A percentile compares a stretch with the other conserved stretches of the same genome.
Evolutionary conservation across 2,797 vertebrate species (phyloP).

Genomic region (Orestias chungarensis): DNA sequence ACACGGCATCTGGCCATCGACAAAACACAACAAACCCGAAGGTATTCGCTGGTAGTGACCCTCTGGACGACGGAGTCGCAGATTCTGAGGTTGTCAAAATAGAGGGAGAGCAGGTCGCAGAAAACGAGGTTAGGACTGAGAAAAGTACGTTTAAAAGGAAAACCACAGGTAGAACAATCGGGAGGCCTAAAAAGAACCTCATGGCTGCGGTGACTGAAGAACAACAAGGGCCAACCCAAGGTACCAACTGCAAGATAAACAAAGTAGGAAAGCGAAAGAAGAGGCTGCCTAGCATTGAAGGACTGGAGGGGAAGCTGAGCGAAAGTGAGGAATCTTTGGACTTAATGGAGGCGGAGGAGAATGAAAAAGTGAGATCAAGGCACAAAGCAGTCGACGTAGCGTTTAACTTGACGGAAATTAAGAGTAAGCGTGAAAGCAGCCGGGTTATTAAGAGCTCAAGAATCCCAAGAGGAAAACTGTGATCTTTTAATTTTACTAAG

Average conservation of each 20-base stretch:
- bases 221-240: not conserved
- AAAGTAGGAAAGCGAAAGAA: not conserved
- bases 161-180: slow-evolving; percentile 40
- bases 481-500: no score
- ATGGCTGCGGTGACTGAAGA: not conserved
- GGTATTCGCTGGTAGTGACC: not conserved
- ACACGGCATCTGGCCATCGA: slow-evolving; percentile 6
- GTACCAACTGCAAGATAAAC: not conserved
- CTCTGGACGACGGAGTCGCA: not conserved
- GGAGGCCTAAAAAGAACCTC: slow-evolving; percentile 34
- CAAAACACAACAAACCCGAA: not conserved
- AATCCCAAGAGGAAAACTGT: slow-evolving; percentile 6
- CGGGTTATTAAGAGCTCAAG: not conserved
- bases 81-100: not conserved
- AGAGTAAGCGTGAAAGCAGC: slow-evolving; percentile 1
- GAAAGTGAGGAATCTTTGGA: slow-evolving; percentile 10
- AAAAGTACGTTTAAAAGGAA: not conserved
- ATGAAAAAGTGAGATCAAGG: slow-evolving; percentile 6
- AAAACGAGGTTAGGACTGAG: not conserved
- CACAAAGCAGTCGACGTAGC: slow-evolving; percentile 1
- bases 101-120: slow-evolving; percentile 5
- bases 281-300: not conserved
- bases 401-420: slow-evolving; percentile 12
- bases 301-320: not conserved
- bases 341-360: slow-evolving; percentile 6